Evolutionary conservation across 2,888 invertebrate species (phyloP).

Genomic region (Melikaiella ostensackeni): DNA sequence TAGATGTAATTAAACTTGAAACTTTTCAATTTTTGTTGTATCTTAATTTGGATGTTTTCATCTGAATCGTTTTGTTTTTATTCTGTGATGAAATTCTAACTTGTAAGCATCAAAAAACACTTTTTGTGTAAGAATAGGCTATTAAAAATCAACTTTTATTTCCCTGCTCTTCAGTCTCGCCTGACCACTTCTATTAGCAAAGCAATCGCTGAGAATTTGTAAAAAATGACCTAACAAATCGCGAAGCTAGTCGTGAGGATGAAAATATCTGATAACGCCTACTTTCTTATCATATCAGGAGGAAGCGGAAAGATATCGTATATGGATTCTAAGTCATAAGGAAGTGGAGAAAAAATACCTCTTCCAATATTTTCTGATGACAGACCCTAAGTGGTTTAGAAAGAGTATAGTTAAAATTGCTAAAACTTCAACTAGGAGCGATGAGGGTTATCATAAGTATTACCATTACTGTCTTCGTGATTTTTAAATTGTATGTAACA

Average conservation of each 20-base stretch:
- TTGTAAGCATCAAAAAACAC: background rate
- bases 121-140: background rate
- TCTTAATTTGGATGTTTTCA: background rate
- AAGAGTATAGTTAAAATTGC: background rate
- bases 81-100: no score
- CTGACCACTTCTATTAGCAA: background rate
- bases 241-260: background rate
- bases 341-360: conserved; percentile 13
- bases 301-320: conserved; percentile 13
- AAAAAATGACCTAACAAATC: background rate
- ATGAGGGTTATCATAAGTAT: background rate
- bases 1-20: background rate
- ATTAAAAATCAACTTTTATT: background rate
- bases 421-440: background rate
- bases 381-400: background rate
- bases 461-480: background rate
- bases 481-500: background rate
- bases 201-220: background rate
- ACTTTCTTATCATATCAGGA: background rate
- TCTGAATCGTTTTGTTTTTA: no score
- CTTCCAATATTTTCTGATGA: background rate
- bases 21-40: background rate
- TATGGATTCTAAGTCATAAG: conserved; percentile 6
- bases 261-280: background rate
- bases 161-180: background rate